Percentiles rank a stretch among this genome's conserved stretches.
These are phyloP conservation scores for Blomia tropicalis DNA, from an alignment of 2,888 invertebrate species.

Conservation along the genomic window DNA sequence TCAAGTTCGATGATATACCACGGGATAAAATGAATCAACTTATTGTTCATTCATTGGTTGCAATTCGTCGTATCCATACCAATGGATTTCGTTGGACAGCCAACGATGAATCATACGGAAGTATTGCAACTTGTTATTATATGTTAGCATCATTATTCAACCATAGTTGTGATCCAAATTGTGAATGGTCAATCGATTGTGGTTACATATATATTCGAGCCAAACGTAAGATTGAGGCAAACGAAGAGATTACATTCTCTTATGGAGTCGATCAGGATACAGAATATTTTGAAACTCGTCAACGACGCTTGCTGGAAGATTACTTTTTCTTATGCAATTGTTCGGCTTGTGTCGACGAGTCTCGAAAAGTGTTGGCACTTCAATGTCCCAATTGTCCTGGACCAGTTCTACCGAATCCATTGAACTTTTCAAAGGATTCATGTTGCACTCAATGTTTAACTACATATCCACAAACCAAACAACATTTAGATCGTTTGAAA, in stretches of 20 bases:
- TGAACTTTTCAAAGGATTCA: not conserved
- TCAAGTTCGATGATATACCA: not conserved
- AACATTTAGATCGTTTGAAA: not conserved
- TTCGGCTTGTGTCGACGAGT: not conserved
- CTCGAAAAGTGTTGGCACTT: not conserved
- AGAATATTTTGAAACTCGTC: not conserved
- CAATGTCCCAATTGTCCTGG: not conserved
- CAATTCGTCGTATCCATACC: not conserved
- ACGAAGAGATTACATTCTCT: not conserved
- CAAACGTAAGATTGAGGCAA: not conserved
- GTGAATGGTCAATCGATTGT: slow-evolving; percentile 1
- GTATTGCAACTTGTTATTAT: not conserved
- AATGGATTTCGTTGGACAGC: not conserved
- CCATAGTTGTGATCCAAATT: not conserved
- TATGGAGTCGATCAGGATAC: not conserved
- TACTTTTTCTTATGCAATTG: slow-evolving; percentile 11
- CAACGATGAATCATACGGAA: not conserved
- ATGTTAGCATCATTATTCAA: not conserved
- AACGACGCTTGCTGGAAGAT: not conserved
- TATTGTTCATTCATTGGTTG: not conserved
- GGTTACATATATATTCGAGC: not conserved
- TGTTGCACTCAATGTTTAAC: not conserved
- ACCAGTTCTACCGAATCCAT: not conserved
- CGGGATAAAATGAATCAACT: not conserved
- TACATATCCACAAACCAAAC: not conserved